Base-by-base conservation (phyloP, 2,888 invertebrate species). In the Melanargia galathea region DNA sequence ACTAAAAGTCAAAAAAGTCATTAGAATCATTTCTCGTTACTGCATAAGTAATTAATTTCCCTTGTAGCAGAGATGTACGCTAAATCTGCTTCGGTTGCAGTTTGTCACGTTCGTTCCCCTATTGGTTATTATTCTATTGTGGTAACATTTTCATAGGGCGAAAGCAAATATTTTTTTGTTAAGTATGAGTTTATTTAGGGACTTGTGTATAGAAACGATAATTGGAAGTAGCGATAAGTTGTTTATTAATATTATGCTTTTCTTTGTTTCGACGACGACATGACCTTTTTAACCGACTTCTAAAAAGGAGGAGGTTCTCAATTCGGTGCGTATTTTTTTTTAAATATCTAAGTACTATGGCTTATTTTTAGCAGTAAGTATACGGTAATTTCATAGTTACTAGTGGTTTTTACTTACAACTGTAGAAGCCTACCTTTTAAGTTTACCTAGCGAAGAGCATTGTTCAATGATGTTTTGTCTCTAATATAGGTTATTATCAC, bases 41-140 rank as follows among this genome's bases (percentile, higher is more conserved):
- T 35, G 4, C 35, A 35, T 13, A 13, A 35, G 35, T 35, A 35
- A 35, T 35, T 40, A 40, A 40, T 40, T 40, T 40, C 16, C 16
- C 16, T 43, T 43, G 18, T 43, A 18, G 18, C 43, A 43, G 16
- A 18, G 18, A 43, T 43, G 18, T 43, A 8, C 5, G 43, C 16
- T 43, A 43, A 43, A 43, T 43, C 40, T 33, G 1, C 6, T 33
- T 35, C 33, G 33, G 35, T 35, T 7, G 13, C 6, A 52, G n/a
- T 20, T 35, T 35, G 52, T 33, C 52, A 52, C 52, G 52, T 52
- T 52, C 52, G 52, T 52, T 52, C 13, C 33, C 30, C 18, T 45
- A 45, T 30, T 18, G 24, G 52, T 22, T 35, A 52, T 35, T 52
- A 13, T 8, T 16, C 16, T 35, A 35, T 51, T n/a, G n/a, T n/a